These are phyloP conservation scores for Cepphus grylle DNA, from an alignment of 2,113 vertebrate genomes.

Conservation along the genomic window DNA sequence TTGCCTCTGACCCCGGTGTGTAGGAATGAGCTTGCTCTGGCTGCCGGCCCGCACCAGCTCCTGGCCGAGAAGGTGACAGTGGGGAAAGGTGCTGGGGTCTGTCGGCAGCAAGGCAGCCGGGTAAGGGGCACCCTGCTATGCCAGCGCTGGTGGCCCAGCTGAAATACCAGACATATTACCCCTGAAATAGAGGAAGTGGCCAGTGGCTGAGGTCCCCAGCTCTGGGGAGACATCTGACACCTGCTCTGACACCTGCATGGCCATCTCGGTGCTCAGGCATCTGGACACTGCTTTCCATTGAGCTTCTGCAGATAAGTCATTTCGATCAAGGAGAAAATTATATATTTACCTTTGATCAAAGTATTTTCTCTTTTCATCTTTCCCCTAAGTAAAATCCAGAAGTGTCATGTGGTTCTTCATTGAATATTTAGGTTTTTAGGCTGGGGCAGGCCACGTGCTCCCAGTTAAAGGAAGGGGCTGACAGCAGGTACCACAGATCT, in stretches of 20 bases:
- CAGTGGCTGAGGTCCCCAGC: background rate
- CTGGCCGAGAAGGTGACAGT: background rate
- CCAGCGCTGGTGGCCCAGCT: background rate
- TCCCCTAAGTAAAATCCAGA: background rate
- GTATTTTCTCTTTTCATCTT: background rate
- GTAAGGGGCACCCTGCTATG: background rate
- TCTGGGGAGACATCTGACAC: background rate
- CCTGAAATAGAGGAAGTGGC: background rate
- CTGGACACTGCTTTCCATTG: background rate
- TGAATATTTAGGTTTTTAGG: background rate
- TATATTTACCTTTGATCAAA: background rate
- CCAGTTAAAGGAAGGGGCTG: fast-evolving
- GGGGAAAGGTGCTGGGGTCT: background rate
- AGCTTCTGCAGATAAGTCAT: background rate
- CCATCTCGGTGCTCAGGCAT: background rate
- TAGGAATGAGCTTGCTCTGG: background rate
- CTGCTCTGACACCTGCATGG: background rate
- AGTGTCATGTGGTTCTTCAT: background rate
- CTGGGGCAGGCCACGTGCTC: background rate
- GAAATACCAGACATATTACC: background rate
- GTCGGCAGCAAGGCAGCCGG: background rate
- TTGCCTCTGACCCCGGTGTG: fast-evolving
- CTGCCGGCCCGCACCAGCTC: background rate
- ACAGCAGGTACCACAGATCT: background rate
- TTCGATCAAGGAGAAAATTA: background rate